These are phyloP conservation scores for Sebastes melanostomus DNA, from an alignment of 2,797 vertebrate species.

Conservation along the genomic window DNA sequence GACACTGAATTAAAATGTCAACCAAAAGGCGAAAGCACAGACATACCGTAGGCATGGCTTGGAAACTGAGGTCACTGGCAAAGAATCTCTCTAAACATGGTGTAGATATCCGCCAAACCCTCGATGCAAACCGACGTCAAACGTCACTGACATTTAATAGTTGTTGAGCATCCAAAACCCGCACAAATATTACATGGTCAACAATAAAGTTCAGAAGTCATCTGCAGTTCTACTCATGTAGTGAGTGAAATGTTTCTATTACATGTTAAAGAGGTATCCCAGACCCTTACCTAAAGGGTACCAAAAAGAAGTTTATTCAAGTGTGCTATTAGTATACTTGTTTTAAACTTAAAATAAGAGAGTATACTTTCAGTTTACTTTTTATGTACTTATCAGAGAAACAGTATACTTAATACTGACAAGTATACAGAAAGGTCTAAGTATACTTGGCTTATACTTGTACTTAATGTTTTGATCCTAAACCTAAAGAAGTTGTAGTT, in stretches of 20 bases:
- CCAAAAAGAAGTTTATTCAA: too few species aligned
- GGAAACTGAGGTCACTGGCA: slow-evolving; percentile 34
- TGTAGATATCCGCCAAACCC: slow-evolving; percentile 1
- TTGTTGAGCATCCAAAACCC: not conserved
- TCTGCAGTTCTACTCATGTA: not conserved
- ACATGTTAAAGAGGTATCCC: not conserved
- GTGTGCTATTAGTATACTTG: too few species aligned
- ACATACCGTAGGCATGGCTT: not conserved
- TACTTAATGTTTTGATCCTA: too few species aligned
- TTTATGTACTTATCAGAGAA: too few species aligned
- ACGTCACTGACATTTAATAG: slow-evolving; percentile 6
- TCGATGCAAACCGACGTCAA: slow-evolving; percentile 10
- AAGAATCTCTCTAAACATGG: slow-evolving; percentile 17
- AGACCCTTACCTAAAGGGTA: not conserved
- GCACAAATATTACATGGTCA: not conserved
- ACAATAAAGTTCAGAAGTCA: not conserved
- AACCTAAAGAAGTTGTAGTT: too few species aligned
- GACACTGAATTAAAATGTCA: slow-evolving; percentile 4
- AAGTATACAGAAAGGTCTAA: too few species aligned
- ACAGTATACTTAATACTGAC: too few species aligned
- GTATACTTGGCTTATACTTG: too few species aligned
- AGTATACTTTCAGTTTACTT: too few species aligned
- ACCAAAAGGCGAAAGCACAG: slow-evolving; percentile 9
- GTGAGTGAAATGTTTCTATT: not conserved
- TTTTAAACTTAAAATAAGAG: too few species aligned